Base-by-base conservation (phyloP, 2,113 vertebrate genomes). In the Hyaena hyaena region DNA sequence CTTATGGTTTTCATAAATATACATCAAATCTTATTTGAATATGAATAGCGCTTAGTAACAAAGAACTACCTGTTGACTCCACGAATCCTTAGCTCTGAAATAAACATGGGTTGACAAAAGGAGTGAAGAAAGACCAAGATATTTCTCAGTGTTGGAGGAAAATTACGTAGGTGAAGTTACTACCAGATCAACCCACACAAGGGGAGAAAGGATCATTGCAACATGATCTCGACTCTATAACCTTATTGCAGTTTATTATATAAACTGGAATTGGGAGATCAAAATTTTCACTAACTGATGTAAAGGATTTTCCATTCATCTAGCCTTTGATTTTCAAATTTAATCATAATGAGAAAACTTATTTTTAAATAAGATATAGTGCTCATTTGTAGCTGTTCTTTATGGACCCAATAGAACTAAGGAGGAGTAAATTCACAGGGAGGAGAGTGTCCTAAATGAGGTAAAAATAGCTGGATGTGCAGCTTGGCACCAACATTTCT, bases 11-110 rank as follows among this genome's bases (percentile, higher is more conserved):
- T 50, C 55, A 43, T 77, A 85, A 35, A 74, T 91, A 24, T 79
- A 73, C 4, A 12, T 68, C 96, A 17, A 10, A 31, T 65, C 33
- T 50, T 65, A 65, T 10, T 55, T 50, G 24, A 63, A 74, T 35
- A 23, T 97, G 96, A 98, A 94, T 85, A 97, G 95, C 96, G 85
- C 95, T 97, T 92, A 96, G 98, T 94, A 97, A 98, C 97, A 91
- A 23, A 96, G 55, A n/a, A 87, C 88, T 87, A 98, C 97, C 88
- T 96, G 76, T 26, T 93, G 5, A 80, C 74, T 97, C 79, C 53
- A 7, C 31, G 61, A 89, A 71, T 50, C 55, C 85, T 97, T 53
- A 93, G 91, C 48, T 65, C 71, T 84, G 69, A 96, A 97, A 96
- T 23, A 93, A 39, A 53, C 55, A 79, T 55, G 66, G 35, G 92